Conservation (phyloP, 2,797 vertebrate species). For the Anniella stebbinsi region DNA sequence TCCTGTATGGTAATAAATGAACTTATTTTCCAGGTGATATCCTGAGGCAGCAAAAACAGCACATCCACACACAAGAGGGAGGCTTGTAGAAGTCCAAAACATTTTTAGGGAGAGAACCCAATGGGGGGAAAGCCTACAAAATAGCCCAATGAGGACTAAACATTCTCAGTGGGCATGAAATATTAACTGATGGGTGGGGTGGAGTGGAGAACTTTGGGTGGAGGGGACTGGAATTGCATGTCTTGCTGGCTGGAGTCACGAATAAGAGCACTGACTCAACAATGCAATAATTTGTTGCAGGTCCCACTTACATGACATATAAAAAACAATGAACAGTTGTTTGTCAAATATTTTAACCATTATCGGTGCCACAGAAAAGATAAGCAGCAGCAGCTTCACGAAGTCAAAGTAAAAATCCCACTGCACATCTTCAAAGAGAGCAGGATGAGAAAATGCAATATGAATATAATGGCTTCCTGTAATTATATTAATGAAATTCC, state of each 20-base stretch:
- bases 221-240: not conserved
- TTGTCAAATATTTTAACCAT: not conserved
- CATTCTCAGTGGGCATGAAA: not conserved
- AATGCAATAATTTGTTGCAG: not conserved
- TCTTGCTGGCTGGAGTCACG: not conserved
- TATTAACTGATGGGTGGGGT: not conserved
- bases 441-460: not conserved
- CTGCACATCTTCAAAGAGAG: not conserved
- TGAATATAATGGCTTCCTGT: not conserved
- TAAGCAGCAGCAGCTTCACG: not conserved
- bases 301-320: not conserved
- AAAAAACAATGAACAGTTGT: not conserved
- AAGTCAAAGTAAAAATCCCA: not conserved
- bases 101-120: not conserved
- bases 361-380: not conserved
- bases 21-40: not conserved
- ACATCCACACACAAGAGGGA: not conserved
- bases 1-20: not conserved
- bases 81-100: not conserved
- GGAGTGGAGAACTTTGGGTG: not conserved
- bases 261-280: not conserved
- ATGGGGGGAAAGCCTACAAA: too few species aligned
- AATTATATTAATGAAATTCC: not conserved
- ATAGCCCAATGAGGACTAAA: not conserved
- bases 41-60: not conserved